Percentiles rank a stretch among this genome's conserved stretches.
These are phyloP conservation scores for Eutolmus rufibarbis DNA, from an alignment of 2,888 invertebrate genomes.

Conservation along the genomic window DNA sequence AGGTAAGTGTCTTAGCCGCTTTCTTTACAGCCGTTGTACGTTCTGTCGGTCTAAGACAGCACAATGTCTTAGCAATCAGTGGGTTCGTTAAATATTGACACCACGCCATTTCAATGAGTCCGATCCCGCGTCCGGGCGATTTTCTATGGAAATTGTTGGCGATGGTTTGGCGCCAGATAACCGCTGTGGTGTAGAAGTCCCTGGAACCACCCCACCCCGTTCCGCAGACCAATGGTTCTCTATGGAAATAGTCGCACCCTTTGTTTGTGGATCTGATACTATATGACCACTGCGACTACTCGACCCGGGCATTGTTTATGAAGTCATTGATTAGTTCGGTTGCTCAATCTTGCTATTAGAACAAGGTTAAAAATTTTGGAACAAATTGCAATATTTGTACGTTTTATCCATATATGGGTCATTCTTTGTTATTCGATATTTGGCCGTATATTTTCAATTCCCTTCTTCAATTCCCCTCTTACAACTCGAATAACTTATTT, in stretches of 20 bases:
- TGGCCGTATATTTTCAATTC: too few relatives aligned
- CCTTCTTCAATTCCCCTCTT: too few relatives aligned
- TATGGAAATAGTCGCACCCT: background rate
- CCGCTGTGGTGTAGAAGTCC: background rate
- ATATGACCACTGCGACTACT: background rate
- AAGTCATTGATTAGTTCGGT: background rate
- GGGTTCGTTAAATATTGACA: background rate
- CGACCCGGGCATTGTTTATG: background rate
- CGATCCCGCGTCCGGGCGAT: background rate
- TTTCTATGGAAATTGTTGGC: background rate
- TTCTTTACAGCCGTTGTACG: background rate
- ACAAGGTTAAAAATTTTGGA: too few relatives aligned
- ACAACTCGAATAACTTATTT: too few relatives aligned
- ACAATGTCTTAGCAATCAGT: background rate
- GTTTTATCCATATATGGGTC: too few relatives aligned
- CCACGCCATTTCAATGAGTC: background rate
- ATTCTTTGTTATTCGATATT: too few relatives aligned
- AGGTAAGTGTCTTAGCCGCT: slow-evolving; percentile 66
- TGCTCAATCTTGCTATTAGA: too few relatives aligned
- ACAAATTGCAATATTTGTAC: too few relatives aligned
- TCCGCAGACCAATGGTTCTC: background rate
- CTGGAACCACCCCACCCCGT: too few relatives aligned
- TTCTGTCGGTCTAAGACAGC: background rate
- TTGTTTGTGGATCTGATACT: too few relatives aligned
- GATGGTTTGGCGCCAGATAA: background rate